Evolutionary conservation across 2,888 invertebrate genomes (phyloP), one percentile per base, ranked within the genome.

Genomic region (Brenthis ino): DNA sequence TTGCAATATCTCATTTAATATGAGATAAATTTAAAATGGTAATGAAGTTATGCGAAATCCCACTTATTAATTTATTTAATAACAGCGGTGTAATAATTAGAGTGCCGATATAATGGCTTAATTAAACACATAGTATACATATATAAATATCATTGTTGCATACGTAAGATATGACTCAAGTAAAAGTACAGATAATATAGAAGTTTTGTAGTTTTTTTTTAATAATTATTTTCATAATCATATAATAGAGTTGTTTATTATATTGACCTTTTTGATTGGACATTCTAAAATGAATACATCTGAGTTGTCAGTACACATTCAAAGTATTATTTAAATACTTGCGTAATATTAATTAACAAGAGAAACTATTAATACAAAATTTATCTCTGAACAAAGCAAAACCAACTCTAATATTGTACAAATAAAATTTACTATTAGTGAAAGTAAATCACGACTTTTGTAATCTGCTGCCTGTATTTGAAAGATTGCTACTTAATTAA

Each of bases 261-360:
- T 13, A 63, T 54, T 14, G 14, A 14, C 16, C 8, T 43, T 63
- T 50, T 63, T 53, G 33, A 63, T 63, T 28, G 48, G 47, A n/a
- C 67, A 69, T 6, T 14, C 55, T 64, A 57, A 57, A 66, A 60
- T 75, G 51, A 64, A 54, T 64, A 70, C 61, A 70, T 68, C 67
- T 66, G 72, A 70, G 20, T 68, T 73, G 74, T 75, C 76, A 72
- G 58, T 67, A 64, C 60, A 64, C 66, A 71, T 75, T 71, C 69
- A 65, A 72, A 68, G 66, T 65, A 69, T 73, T 68, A 70, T 68
- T 66, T 70, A 47, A 72, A 72, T 66, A 65, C 48, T 75, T 73
- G 54, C 60, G 63, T 65, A 65, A 67, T 57, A n/a, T 68, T 70
- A 60, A 69, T 69, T 72, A 65, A 72, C 65, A 64, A 67, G 67